These are phyloP conservation scores for Athalia rosae DNA, from an alignment of 2,888 invertebrate species.

Conservation along the genomic window DNA sequence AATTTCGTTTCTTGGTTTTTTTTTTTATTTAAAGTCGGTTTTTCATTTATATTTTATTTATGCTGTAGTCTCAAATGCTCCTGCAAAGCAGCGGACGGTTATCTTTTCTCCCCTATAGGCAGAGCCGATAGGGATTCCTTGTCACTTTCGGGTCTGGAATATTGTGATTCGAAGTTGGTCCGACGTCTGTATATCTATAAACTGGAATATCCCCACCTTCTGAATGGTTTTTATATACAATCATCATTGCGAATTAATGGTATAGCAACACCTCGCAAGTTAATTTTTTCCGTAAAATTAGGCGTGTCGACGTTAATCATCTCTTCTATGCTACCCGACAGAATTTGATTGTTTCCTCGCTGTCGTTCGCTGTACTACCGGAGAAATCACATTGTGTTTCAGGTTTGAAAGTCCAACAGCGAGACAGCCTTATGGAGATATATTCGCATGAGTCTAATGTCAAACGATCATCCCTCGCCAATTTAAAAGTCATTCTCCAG, in stretches of 20 bases:
- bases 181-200: conserved; percentile 14
- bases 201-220: conserved; percentile 16
- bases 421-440: background rate
- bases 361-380: conserved; percentile 3
- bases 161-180: conserved; percentile 11
- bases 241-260: background rate
- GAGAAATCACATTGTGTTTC: conserved; percentile 41
- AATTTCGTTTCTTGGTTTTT: too few species aligned
- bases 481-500: conserved; percentile 15
- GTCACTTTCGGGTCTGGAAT: conserved; percentile 21
- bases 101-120: background rate
- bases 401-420: conserved; percentile 34
- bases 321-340: background rate
- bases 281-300: conserved; percentile 28
- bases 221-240: background rate
- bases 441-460: background rate
- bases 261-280: conserved; percentile 23
- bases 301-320: conserved; percentile 11
- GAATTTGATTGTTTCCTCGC: conserved; percentile 30
- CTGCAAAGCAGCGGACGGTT: background rate
- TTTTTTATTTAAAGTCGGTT: too few species aligned
- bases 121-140: background rate
- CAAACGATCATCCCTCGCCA: conserved; percentile 9
- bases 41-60: too few species aligned
- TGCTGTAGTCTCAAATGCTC: background rate